These are phyloP conservation scores for Hartigia nigra DNA, from an alignment of 2,888 invertebrate genomes.

Conservation along the genomic window DNA sequence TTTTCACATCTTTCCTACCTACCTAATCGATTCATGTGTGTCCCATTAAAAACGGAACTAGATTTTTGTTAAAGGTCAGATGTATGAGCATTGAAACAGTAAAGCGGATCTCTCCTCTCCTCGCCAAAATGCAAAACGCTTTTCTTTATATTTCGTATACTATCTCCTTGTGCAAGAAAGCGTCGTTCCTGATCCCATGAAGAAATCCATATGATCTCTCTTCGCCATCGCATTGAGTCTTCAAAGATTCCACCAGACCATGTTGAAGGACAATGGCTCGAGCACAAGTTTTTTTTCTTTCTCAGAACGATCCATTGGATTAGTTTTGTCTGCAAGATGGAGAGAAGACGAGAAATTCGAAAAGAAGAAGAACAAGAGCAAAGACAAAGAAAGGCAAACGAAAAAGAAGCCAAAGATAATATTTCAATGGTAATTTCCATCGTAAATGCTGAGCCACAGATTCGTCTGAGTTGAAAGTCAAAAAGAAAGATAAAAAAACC, in stretches of 20 bases:
- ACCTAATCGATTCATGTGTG: neutral
- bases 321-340: neutral
- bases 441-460: conserved; percentile 10
- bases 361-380: neutral
- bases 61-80: neutral
- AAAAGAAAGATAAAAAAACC: conserved; percentile 15
- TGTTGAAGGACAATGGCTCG: neutral
- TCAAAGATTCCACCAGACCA: neutral
- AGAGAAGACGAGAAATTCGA: neutral
- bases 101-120: neutral
- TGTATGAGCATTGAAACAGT: neutral
- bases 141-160: neutral
- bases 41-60: neutral
- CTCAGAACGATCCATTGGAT: neutral
- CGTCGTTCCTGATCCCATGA: neutral
- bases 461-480: conserved; percentile 39
- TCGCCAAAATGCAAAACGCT: neutral
- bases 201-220: neutral
- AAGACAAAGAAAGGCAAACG: neutral
- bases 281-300: neutral
- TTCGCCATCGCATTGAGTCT: neutral
- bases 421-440: neutral
- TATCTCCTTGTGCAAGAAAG: neutral
- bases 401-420: neutral
- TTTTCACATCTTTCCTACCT: neutral